Conservation (phyloP, 2,888 invertebrate genomes). For the Lasius fuliginosus region DNA sequence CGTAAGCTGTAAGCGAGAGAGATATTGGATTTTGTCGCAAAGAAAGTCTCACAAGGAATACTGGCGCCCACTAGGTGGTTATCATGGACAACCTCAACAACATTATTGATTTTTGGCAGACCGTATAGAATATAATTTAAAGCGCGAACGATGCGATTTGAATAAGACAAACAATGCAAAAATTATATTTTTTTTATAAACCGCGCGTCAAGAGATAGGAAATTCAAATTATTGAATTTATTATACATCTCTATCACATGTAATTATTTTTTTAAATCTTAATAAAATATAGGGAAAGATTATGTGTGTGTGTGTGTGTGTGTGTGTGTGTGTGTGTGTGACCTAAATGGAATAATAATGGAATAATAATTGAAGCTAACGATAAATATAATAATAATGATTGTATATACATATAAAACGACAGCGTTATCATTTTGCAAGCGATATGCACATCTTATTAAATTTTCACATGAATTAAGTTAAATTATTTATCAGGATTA, state of each 20-base stretch:
- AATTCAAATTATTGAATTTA: not conserved
- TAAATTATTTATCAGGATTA: not conserved
- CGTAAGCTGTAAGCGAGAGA: constrained; percentile 55
- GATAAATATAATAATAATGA: not conserved
- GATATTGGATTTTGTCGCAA: constrained; percentile 16
- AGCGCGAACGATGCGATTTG: not conserved
- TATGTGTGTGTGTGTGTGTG: not conserved
- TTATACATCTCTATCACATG: not conserved
- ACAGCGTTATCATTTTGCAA: not conserved
- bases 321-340: not conserved
- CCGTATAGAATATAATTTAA: constrained; percentile 18
- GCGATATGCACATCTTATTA: not conserved
- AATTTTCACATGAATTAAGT: not conserved
- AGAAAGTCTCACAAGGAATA: constrained; percentile 62
- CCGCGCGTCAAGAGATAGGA: not conserved
- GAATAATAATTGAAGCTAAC: not conserved
- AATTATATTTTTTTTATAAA: not conserved
- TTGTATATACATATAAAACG: not conserved
- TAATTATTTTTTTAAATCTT: not conserved
- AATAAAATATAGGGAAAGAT: not conserved
- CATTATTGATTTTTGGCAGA: constrained; percentile 72
- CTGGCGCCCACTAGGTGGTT: constrained; percentile 75
- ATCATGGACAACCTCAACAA: constrained; percentile 62
- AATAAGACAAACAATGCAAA: not conserved
- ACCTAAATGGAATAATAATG: too few species aligned